Base-by-base conservation (phyloP, 2,797 vertebrate genomes). In the Xenops minutus region DNA sequence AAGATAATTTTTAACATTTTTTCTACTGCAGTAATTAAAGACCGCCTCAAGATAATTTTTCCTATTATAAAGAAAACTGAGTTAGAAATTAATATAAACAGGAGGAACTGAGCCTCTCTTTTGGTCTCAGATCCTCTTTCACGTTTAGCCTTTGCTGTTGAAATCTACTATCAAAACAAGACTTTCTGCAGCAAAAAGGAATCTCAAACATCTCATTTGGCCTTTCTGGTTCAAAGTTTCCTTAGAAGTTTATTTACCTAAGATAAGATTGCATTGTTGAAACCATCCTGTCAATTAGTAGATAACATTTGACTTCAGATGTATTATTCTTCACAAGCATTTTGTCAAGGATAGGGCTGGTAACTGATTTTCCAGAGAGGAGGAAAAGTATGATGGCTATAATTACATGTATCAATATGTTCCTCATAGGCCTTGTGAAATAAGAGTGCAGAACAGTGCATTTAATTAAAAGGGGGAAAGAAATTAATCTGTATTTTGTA, bases 211-310 rank as follows among this genome's bases (percentile, higher is more conserved):
- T 92, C 78, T 93, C 32, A 39, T 93, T 94, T 93, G 67, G 75
- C 75, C 55, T 36, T 85, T 86, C 71, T 93, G 84, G 39, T 75
- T 71, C 27, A 48, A 74, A 69, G 59, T 80, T 87, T 92, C 49
- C 61, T 54, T 77, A 64, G 85, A 88, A 86, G 72, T 92, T 96
- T 86, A 67, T 87, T 89, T 86, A 76, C 43, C 2, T 55, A 74
- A 79, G 86, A 83, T 62, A 84, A 44, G 24, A 32, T 86, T 86
- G 64, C 92, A 24, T 77, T 91, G 78, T 80, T 95, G 76, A 91
- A 94, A 73, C n/a, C 22, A 59, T 84, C 59, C 83, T 93, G 71
- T 85, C 92, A 76, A 54, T 82, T 95, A 96, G 78, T 43, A 95
- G 84, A 68, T 93, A 93, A 92, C 63, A 76, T 93, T 94, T 81